These are phyloP conservation scores for Keiferia lycopersicella DNA, from an alignment of 2,888 invertebrate species.

Conservation along the genomic window DNA sequence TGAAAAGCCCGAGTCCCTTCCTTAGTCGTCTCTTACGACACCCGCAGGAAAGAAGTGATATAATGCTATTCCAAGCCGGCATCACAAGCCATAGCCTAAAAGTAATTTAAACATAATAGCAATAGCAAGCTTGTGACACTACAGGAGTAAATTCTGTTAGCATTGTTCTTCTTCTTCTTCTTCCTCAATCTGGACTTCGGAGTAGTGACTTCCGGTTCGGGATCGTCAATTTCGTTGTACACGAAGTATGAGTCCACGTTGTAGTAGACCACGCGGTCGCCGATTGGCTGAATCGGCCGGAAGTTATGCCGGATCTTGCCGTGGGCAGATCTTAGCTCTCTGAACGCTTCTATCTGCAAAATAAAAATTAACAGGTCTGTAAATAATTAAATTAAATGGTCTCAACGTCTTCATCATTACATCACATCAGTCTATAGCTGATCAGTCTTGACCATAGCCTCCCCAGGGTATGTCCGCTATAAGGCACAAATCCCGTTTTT, in stretches of 20 bases:
- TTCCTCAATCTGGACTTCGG: slow-evolving; percentile 46
- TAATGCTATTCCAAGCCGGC: too few species aligned
- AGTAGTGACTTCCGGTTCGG: slow-evolving; percentile 43
- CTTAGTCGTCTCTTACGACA: too few species aligned
- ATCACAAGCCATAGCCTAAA: too few species aligned
- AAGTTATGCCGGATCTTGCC: slow-evolving; percentile 90
- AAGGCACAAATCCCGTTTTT: background rate
- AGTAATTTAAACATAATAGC: too few species aligned
- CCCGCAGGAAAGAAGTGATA: too few species aligned
- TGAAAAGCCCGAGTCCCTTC: too few species aligned
- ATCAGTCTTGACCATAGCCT: too few species aligned
- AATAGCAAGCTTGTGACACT: slow-evolving; percentile 1
- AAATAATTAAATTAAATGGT: too few species aligned
- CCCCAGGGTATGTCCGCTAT: background rate
- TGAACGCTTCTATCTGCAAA: slow-evolving; percentile 87
- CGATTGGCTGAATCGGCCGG: slow-evolving; percentile 90
- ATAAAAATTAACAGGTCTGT: slow-evolving; percentile 15
- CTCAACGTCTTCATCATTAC: too few species aligned
- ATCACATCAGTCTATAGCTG: too few species aligned
- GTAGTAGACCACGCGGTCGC: slow-evolving; percentile 84
- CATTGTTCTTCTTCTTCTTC: slow-evolving; percentile 46
- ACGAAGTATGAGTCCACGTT: slow-evolving; percentile 76
- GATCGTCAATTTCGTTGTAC: slow-evolving; percentile 70
- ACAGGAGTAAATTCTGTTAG: slow-evolving; percentile 2
- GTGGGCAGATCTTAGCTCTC: slow-evolving; percentile 83